Conservation (phyloP, 2,888 invertebrate species). For the Diachrysia chrysitis region DNA sequence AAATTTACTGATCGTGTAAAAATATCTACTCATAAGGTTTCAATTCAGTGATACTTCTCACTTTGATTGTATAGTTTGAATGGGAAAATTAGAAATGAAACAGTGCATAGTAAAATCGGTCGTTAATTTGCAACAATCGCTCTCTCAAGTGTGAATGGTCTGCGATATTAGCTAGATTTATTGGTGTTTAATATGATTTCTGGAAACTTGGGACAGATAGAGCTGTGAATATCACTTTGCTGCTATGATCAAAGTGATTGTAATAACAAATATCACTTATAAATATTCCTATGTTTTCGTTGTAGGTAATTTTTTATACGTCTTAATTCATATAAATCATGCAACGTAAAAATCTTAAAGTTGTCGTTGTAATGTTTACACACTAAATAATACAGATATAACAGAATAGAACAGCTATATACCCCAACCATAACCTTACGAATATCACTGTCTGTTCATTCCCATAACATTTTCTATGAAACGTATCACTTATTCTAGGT, state of each 20-base stretch:
- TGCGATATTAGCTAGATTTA: slow-evolving; percentile 3
- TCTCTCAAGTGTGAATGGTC: background rate
- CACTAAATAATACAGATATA: too few relatives aligned
- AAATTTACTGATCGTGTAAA: too few relatives aligned
- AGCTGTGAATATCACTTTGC: background rate
- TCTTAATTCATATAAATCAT: too few relatives aligned
- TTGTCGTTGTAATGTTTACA: too few relatives aligned
- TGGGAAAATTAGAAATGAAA: background rate
- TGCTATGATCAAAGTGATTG: background rate
- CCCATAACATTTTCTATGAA: background rate
- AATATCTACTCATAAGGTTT: background rate
- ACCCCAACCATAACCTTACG: background rate
- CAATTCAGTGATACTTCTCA: background rate
- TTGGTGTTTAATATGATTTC: slow-evolving; percentile 4
- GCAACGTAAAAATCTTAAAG: too few relatives aligned
- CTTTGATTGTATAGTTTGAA: background rate
- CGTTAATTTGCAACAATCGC: slow-evolving; percentile 1
- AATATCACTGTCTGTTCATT: background rate
- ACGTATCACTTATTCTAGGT: background rate
- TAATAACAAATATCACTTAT: too few relatives aligned
- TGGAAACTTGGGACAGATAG: slow-evolving; percentile 1
- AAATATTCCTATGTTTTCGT: too few relatives aligned
- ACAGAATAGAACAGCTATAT: too few relatives aligned
- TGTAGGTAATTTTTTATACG: too few relatives aligned
- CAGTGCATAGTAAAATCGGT: background rate